Evolutionary conservation across 2,888 invertebrate species (phyloP).

Genomic region (Autographa pulchrina): DNA sequence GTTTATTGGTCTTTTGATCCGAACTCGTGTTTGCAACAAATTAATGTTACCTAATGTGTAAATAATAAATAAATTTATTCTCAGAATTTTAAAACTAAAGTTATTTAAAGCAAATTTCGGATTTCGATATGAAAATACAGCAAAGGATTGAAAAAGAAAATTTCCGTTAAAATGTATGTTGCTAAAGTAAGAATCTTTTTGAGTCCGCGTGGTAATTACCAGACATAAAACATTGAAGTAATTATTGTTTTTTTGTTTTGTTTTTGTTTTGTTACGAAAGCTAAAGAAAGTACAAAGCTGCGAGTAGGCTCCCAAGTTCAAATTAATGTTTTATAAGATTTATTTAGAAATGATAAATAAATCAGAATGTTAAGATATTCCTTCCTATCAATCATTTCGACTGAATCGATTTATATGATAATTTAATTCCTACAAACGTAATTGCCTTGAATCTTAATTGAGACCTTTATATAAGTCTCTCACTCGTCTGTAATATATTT

Average conservation of each 20-base stretch:
- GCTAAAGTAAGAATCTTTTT: neutral
- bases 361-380: neutral
- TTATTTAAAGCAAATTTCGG: too few species aligned
- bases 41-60: neutral
- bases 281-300: too few species aligned
- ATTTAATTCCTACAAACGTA: neutral
- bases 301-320: too few species aligned
- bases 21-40: neutral
- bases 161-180: neutral
- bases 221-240: neutral
- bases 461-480: neutral
- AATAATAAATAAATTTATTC: neutral
- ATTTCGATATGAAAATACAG: too few species aligned
- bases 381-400: neutral
- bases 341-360: neutral
- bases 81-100: neutral
- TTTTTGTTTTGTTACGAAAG: too few species aligned
- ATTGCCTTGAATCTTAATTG: neutral
- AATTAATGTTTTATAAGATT: neutral
- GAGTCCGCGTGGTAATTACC: neutral
- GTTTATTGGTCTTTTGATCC: neutral
- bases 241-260: too few species aligned
- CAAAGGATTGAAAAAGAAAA: neutral
- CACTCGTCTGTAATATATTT: neutral
- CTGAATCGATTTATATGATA: neutral